Conservation (phyloP, 2,113 vertebrate genomes). For the Nyctereutes procyonoides region DNA sequence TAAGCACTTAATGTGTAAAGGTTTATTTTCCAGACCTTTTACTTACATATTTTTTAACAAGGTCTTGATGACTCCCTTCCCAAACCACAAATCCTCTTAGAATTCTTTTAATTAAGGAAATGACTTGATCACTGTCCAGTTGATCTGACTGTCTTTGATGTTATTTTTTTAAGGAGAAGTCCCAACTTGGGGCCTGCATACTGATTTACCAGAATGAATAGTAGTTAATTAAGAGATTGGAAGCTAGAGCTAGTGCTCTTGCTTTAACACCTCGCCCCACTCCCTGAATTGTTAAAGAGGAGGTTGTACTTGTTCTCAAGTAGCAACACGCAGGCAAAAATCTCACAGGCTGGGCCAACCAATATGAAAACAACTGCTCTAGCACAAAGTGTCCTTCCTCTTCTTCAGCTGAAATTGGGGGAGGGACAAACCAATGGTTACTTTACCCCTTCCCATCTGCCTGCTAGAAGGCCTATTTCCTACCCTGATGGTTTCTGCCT, state of each 20-base stretch:
- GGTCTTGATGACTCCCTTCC: neutral
- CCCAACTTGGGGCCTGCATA: neutral
- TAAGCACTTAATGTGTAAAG: neutral
- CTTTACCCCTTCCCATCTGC: constrained; percentile 84
- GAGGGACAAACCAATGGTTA: constrained; percentile 81
- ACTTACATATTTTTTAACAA: neutral
- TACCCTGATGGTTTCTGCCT: constrained; percentile 98
- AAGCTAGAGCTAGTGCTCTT: constrained; percentile 43
- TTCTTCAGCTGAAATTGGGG: constrained; percentile 78
- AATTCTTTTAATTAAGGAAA: neutral
- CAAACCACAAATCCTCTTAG: neutral
- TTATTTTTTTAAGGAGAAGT: constrained; percentile 53
- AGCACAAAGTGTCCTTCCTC: constrained; percentile 76
- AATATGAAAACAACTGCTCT: constrained; percentile 19
- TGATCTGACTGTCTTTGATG: constrained; percentile 19
- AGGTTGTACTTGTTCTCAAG: constrained; percentile 61
- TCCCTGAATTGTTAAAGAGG: neutral
- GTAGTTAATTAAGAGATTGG: constrained; percentile 21
- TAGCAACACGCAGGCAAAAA: constrained; percentile 36
- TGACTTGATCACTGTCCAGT: constrained; percentile 22
- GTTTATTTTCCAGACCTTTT: constrained; percentile 41
- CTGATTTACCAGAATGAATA: constrained; percentile 1
- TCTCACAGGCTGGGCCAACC: constrained; percentile 39
- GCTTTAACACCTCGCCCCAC: neutral
- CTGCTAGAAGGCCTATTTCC: constrained; percentile 91